These are phyloP conservation scores for Scomberomorus guttatus DNA, from an alignment of 2,797 vertebrate species.

Conservation along the genomic window DNA sequence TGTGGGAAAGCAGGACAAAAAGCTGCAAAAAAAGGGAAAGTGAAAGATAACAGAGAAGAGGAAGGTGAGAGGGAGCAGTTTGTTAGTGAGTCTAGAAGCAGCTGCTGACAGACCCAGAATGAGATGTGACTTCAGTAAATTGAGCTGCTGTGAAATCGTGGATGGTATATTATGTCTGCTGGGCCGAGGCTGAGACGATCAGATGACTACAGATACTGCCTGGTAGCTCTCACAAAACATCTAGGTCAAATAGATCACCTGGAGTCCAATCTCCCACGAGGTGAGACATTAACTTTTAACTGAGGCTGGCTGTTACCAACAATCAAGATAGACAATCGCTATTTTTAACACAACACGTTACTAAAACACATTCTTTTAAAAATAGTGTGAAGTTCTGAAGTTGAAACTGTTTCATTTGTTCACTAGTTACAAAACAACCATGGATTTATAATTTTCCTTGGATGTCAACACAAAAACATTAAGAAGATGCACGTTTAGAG, in stretches of 20 bases:
- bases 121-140: slow-evolving; percentile 74
- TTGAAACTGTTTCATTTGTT: background rate
- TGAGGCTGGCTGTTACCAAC: slow-evolving; percentile 5
- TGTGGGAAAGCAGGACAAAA: slow-evolving; percentile 19
- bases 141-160: slow-evolving; percentile 63
- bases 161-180: slow-evolving; percentile 69
- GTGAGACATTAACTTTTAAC: slow-evolving; percentile 47
- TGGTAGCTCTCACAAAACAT: slow-evolving; percentile 64
- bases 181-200: slow-evolving; percentile 61
- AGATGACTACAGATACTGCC: slow-evolving; percentile 68
- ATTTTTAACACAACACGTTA: slow-evolving; percentile 19
- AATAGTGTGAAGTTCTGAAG: background rate
- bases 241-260: slow-evolving; percentile 71
- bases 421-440: background rate
- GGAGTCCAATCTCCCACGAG: slow-evolving; percentile 33
- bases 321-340: background rate
- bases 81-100: slow-evolving; percentile 60
- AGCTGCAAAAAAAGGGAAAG: slow-evolving; percentile 32
- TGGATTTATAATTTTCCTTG: background rate
- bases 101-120: slow-evolving; percentile 66
- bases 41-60: slow-evolving; percentile 39
- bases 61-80: slow-evolving; percentile 33
- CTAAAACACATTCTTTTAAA: background rate
- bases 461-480: background rate
- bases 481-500: background rate